Conservation (phyloP, 2,888 invertebrate species). For the Xestia xanthographa region DNA sequence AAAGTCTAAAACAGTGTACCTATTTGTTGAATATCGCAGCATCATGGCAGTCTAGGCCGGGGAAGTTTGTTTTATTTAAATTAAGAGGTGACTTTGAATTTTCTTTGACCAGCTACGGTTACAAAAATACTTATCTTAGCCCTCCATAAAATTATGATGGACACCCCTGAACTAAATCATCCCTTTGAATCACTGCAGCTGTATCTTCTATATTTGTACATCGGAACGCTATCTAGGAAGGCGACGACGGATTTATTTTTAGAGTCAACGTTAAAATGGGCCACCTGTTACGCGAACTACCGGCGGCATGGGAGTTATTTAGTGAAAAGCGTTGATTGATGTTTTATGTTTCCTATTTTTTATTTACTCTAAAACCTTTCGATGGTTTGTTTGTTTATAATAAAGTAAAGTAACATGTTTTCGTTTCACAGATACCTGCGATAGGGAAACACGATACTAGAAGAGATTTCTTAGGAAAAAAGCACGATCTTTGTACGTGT, state of each 20-base stretch:
- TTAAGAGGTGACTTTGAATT: too few species aligned
- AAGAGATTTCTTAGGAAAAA: too few species aligned
- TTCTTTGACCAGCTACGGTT: too few species aligned
- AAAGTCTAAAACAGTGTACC: too few species aligned
- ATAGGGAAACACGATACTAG: too few species aligned
- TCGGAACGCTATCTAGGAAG: conserved; percentile 27
- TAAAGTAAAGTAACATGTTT: neutral
- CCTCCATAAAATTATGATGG: too few species aligned
- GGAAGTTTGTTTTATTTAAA: too few species aligned
- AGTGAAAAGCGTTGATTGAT: conserved; percentile 29
- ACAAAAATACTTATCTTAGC: too few species aligned
- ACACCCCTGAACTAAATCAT: neutral
- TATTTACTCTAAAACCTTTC: neutral
- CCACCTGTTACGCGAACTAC: conserved; percentile 40
- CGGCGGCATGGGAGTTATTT: conserved; percentile 1
- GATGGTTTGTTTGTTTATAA: conserved; percentile 2
- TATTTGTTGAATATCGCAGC: too few species aligned
- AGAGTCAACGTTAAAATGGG: conserved; percentile 10
- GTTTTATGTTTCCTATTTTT: conserved; percentile 1
- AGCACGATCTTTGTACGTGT: too few species aligned
- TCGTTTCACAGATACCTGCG: too few species aligned
- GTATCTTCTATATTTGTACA: conserved; percentile 28
- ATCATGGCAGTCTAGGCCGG: too few species aligned
- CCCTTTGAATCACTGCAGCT: conserved; percentile 1
- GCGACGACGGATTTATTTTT: conserved; percentile 43